A percentile compares a stretch with the other conserved stretches of the same genome.
phyloP scores from a whole-genome alignment of 2,797 vertebrate species.

The Poecilia wingei region DNA sequence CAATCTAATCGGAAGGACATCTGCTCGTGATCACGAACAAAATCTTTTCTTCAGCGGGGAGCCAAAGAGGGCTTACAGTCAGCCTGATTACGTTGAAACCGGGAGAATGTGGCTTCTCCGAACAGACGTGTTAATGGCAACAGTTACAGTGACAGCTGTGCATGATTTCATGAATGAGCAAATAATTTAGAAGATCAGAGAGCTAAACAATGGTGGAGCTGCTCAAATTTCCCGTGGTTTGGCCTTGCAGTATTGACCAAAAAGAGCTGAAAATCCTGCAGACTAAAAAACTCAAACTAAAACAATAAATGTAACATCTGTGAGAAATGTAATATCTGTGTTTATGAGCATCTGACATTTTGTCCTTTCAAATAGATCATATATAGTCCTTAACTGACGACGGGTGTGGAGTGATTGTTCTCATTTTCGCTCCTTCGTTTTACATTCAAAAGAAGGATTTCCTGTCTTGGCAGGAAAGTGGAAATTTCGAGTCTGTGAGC shows the following conservation, averaged over 20 bases:
- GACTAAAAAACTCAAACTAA: constrained; percentile 21
- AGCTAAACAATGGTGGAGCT: constrained; percentile 31
- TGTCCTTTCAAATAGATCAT: constrained; percentile 14
- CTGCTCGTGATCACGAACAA: constrained; percentile 23
- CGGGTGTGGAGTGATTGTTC: constrained; percentile 57
- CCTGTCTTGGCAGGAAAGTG: constrained; percentile 71
- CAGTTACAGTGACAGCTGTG: constrained; percentile 40
- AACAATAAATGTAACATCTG: constrained; percentile 1
- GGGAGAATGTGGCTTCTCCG: not conserved
- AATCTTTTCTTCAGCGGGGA: constrained; percentile 4
- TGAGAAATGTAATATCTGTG: constrained; percentile 12
- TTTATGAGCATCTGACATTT: constrained; percentile 27
- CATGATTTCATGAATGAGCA: constrained; percentile 45
- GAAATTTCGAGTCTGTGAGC: constrained; percentile 52
- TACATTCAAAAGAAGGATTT: constrained; percentile 82
- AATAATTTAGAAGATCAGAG: constrained; percentile 38
- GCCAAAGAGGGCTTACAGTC: constrained; percentile 12
- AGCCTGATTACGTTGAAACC: constrained; percentile 5
- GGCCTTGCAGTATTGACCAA: constrained; percentile 24
- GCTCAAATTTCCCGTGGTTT: constrained; percentile 53
- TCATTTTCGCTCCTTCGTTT: constrained; percentile 59
- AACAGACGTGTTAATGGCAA: constrained; percentile 36
- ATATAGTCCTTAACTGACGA: constrained; percentile 39
- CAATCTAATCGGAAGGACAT: constrained; percentile 40
- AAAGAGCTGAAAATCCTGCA: constrained; percentile 38